Base-by-base conservation (phyloP, 1,140 invertebrate species). In the Ptiloglossa arizonensis region DNA sequence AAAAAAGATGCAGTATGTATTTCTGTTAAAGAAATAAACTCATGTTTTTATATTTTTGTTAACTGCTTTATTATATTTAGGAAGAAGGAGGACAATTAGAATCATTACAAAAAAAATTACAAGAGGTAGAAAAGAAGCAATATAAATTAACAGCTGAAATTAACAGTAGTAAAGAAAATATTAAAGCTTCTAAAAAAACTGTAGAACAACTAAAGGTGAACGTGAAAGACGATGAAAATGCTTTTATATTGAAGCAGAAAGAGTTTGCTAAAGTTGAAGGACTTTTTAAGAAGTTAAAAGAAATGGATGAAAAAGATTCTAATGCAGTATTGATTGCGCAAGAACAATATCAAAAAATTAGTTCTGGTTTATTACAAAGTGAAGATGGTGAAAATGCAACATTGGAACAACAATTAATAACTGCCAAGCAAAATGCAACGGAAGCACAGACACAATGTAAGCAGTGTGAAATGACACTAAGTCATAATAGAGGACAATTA, bases 401-500 rank as follows among this genome's bases (percentile, higher is more conserved):
- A 6, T 92, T 99, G 24, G 96, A 97, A 89, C 97, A 98, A 81
- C 97, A 98, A 89, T 92, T 98, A 1, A 98, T 98, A 86, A 94
- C 93, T 89, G 96, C 96, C 0, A 96, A 97, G 86, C 94, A 96
- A 85, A 95, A 94, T 67, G 94, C 96, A 9, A 95, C 95, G 22
- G 94, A 96, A 82, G 96, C 97, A 1, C 95, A 96, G 85, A 98
- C 97, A 0, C 96, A 97, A 60, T 94, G 95, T 11, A 96, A 97
- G 80, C 95, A 97, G 74, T 95, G 95, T 15, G 93, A 95, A 80
- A 97, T 97, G 95, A 95, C 95, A 88, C 91, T 97, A 72, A 94
- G 94, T 68, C 95, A 97, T 88, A 94, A 93, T 2, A 94, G 95
- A 79, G 93, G 94, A 38, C 94, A 96, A 62, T 89, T 98, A 2